Evolutionary conservation across 2,113 vertebrate genomes (phyloP).

Genomic region (Charina bottae): DNA sequence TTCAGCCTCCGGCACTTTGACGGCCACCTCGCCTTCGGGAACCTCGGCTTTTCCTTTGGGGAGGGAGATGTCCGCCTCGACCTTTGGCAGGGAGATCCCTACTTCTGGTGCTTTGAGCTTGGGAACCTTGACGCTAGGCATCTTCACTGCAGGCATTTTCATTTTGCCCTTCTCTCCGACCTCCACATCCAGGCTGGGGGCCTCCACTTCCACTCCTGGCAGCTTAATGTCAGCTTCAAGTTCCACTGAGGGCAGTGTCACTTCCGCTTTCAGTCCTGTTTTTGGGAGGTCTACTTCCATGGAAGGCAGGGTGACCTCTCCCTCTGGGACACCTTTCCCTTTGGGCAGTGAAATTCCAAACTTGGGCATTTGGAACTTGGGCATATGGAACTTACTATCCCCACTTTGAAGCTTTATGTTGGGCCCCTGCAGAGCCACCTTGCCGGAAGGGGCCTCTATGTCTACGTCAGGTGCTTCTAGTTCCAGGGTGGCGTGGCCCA

Average conservation of each 20-base stretch:
- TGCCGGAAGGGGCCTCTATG: fast-evolving
- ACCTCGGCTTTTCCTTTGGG: background rate
- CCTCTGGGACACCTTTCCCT: background rate
- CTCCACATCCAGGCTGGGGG: conserved; percentile 8
- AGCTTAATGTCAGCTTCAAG: background rate
- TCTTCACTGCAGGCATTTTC: conserved; percentile 53
- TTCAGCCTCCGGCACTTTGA: background rate
- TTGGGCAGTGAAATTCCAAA: background rate
- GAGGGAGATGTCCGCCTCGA: background rate
- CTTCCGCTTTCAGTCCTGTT: background rate
- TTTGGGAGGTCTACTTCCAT: background rate
- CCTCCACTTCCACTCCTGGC: conserved; percentile 22
- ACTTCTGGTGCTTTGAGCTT: fast-evolving
- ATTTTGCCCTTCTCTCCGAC: conserved; percentile 34
- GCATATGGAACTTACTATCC: background rate
- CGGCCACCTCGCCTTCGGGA: too few species aligned
- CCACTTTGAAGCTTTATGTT: background rate
- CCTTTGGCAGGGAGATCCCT: background rate
- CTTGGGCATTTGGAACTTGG: background rate
- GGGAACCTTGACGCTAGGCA: conserved; percentile 7
- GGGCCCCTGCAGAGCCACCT: background rate
- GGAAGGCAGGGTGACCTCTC: background rate
- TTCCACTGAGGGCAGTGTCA: background rate
- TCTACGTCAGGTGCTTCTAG: background rate
- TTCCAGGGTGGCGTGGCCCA: background rate